phyloP scores from a whole-genome alignment of 2,113 vertebrate genomes.

The Vulpes lagopus region DNA sequence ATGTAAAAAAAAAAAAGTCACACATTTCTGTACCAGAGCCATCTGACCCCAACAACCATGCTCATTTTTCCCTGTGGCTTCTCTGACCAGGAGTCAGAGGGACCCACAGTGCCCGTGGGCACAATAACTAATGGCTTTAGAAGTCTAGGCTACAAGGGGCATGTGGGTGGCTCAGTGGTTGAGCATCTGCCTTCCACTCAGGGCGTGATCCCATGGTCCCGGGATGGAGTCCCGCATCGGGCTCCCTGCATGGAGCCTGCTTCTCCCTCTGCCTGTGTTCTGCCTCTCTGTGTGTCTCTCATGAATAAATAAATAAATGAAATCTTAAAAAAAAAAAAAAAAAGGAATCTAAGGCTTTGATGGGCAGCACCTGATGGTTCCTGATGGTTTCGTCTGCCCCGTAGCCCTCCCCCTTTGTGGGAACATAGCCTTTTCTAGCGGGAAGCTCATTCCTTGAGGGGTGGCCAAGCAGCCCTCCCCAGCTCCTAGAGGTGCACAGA shows the following conservation, averaged over 20 bases:
- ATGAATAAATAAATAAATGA: too few species aligned
- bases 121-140: neutral
- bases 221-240: too few species aligned
- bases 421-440: neutral
- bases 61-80: neutral
- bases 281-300: too few species aligned
- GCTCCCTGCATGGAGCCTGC: too few species aligned
- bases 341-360: too few species aligned
- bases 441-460: neutral
- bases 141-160: neutral
- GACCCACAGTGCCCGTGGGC: neutral
- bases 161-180: too few species aligned
- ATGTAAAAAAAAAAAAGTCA: neutral
- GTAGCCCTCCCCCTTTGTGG: neutral
- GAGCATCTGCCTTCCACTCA: too few species aligned
- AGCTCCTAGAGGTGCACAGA: neutral
- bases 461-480: too few species aligned
- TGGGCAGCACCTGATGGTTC: neutral
- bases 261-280: too few species aligned
- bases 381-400: neutral
- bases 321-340: too few species aligned
- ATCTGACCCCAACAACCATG: neutral
- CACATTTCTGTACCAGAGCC: neutral
- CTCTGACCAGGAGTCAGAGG: slow-evolving; percentile 16
- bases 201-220: too few species aligned